A percentile compares a stretch with the other conserved stretches of the same genome.
These are phyloP conservation scores for Rhinella marina DNA, from an alignment of 2,797 vertebrate genomes.

Conservation along the genomic window DNA sequence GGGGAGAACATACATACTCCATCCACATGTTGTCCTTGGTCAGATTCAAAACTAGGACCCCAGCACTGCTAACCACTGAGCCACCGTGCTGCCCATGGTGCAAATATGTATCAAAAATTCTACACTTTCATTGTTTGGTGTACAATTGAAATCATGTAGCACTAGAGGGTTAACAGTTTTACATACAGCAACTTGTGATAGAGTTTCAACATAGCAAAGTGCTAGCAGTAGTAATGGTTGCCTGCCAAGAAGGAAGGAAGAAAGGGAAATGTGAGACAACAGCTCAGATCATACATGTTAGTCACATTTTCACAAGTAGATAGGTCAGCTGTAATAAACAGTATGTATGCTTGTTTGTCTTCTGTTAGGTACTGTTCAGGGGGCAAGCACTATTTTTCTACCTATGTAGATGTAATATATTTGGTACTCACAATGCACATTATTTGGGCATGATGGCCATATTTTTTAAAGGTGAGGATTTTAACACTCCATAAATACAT, in stretches of 20 bases:
- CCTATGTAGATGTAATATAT: not conserved
- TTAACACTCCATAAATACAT: not conserved
- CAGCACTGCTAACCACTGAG: too few relatives aligned
- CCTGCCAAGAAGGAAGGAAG: not conserved
- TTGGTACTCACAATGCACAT: too few relatives aligned
- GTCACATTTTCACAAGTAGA: not conserved
- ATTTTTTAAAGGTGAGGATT: not conserved
- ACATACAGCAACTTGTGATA: not conserved
- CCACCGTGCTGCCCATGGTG: too few relatives aligned
- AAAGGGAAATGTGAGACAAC: slow-evolving; percentile 14
- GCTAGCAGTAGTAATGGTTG: not conserved
- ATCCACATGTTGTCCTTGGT: too few relatives aligned
- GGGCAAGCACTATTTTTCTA: not conserved
- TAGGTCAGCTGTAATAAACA: not conserved
- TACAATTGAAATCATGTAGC: too few relatives aligned
- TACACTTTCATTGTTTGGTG: not conserved
- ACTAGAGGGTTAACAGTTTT: not conserved
- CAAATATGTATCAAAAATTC: not conserved
- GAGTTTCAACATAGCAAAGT: not conserved
- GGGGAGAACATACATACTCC: too few relatives aligned
- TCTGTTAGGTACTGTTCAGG: not conserved
- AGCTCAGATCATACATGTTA: slow-evolving; percentile 45
- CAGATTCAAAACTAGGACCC: too few relatives aligned
- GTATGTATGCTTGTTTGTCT: not conserved
- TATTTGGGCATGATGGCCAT: not conserved